Base-by-base conservation (phyloP, 2,797 vertebrate species). In the Schizopygopsis malacanthus region DNA sequence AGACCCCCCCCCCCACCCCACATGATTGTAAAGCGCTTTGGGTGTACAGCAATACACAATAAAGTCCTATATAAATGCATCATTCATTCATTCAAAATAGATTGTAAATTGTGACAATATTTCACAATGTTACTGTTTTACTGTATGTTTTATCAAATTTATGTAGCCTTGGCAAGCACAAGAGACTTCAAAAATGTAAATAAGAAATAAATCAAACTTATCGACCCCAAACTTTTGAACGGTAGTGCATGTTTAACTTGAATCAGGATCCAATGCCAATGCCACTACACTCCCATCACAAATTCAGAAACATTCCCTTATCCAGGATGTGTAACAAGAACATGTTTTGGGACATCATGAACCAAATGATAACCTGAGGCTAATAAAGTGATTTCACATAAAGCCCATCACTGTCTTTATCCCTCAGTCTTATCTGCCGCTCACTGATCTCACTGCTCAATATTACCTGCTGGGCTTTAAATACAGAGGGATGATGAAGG, bases 391-490 rank as follows among this genome's bases (percentile, higher is more conserved):
- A 50, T 75, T 20, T 65, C 11, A 73, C 54, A 61, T 37, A 20
- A 47, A 75, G 43, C 71, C 25, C 3, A 63, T 83, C 71, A 83
- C 56, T 75, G 33, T n/a, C 71, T 83, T 65, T 22, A n/a, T 47
- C 70, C 56, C 37, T 47, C 9, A 11, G 50, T 47, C 20, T 54
- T 54, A 52, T 81, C 45, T 70, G 63, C 33, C 22, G 0, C 59
- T 59, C n/a, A 56, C 37, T 56, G 20, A 43, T 79, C 77, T 28
- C 59, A 65, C 69, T 28, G 54, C 81, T 56, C 71, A 70, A 10
- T 71, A 73, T 45, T 82, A 61, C 39, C 81, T 82, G 39, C 81
- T 72, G 52, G 81, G 69, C 52, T 82, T 43, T 25, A 43, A 81
- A 70, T 82, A 13, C 47, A 72, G 67, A 82, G 80, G 13, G 10